These are phyloP conservation scores for Poeciliopsis infans DNA, from an alignment of 2,797 vertebrate genomes.

Conservation along the genomic window DNA sequence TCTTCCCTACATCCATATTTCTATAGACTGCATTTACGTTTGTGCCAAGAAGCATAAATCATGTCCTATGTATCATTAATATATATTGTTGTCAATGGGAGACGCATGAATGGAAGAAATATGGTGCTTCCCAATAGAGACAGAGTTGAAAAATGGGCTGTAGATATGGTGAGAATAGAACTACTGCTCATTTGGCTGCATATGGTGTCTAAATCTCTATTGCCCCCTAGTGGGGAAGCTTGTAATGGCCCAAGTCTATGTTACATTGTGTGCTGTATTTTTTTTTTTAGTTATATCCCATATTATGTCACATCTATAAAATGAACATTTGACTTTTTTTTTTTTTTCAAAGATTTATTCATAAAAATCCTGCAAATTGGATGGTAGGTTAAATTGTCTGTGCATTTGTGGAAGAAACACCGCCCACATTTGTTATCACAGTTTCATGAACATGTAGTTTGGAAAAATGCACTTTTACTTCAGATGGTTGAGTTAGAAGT, in stretches of 20 bases:
- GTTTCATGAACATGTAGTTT: background rate
- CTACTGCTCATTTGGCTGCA: slow-evolving; percentile 22
- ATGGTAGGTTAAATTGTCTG: background rate
- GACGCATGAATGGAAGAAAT: slow-evolving; percentile 84
- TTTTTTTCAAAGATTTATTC: background rate
- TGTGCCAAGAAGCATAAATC: slow-evolving; percentile 80
- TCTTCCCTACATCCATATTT: slow-evolving; percentile 68
- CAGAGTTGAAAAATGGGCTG: slow-evolving; percentile 77
- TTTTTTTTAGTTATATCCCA: background rate
- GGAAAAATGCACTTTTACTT: background rate
- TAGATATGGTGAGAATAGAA: slow-evolving; percentile 50
- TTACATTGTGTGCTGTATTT: background rate
- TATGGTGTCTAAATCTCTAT: slow-evolving; percentile 82
- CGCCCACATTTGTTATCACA: background rate
- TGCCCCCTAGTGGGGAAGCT: slow-evolving; percentile 88
- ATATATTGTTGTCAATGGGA: slow-evolving; percentile 84
- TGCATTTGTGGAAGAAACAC: background rate
- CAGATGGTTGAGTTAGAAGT: background rate
- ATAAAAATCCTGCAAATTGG: background rate
- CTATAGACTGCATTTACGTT: slow-evolving; percentile 79
- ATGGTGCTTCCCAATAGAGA: slow-evolving; percentile 78
- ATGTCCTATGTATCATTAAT: slow-evolving; percentile 81
- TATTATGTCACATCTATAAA: background rate
- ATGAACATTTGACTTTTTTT: background rate
- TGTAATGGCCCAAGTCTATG: background rate